Percentiles rank a stretch among this genome's conserved stretches.
Evolutionary conservation across 1,140 invertebrate genomes (phyloP).

Genomic region (Musca vetustissima): DNA sequence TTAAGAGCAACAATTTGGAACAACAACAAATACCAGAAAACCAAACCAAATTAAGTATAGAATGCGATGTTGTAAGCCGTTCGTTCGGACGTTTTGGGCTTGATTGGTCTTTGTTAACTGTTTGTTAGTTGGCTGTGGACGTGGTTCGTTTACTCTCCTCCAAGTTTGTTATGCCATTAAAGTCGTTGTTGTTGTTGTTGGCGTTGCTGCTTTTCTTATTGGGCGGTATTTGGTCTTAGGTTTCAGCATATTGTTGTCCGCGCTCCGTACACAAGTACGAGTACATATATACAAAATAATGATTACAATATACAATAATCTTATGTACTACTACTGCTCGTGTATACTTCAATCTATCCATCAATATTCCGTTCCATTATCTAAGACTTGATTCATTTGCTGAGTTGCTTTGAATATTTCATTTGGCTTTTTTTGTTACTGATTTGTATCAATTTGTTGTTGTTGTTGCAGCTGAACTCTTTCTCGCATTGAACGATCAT

Average conservation of each 20-base stretch:
- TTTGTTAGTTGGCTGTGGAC: not conserved
- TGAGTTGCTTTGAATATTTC: not conserved
- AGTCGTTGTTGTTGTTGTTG: not conserved
- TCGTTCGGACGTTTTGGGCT: no score
- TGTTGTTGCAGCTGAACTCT: not conserved
- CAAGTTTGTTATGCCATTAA: constrained; percentile 1
- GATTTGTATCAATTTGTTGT: no score
- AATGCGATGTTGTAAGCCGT: no score
- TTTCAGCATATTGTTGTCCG: constrained; percentile 10
- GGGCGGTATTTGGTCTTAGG: constrained; percentile 17
- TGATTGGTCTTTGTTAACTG: no score
- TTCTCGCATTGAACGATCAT: not conserved
- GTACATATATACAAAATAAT: not conserved
- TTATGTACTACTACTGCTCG: not conserved
- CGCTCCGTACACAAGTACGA: not conserved
- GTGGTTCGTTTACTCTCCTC: not conserved
- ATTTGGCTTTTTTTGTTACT: not conserved
- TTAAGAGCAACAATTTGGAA: no score
- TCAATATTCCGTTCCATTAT: not conserved
- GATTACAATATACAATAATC: not conserved
- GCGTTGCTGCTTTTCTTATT: constrained; percentile 4
- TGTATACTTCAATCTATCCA: not conserved
- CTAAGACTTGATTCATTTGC: not conserved
- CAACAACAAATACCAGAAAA: no score
- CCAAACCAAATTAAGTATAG: no score